Evolutionary conservation across 2,888 invertebrate species (phyloP).

Genomic region (Scaptomyza reducta): DNA sequence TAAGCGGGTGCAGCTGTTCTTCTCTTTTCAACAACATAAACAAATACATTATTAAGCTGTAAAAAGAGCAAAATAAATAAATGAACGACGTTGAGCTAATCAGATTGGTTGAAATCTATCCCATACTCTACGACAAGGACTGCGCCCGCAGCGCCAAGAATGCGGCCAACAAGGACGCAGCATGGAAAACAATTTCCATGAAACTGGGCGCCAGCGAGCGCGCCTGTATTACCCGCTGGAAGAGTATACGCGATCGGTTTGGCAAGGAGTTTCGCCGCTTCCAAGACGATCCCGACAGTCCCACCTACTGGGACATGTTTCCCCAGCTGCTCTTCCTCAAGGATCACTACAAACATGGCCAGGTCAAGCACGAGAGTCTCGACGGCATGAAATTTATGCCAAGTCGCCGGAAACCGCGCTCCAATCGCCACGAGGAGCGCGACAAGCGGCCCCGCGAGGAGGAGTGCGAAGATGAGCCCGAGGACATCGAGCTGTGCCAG

Average conservation of each 20-base stretch:
- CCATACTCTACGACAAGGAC: slow-evolving; percentile 79
- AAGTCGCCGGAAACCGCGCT: slow-evolving; percentile 45
- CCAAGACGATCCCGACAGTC: slow-evolving; percentile 72
- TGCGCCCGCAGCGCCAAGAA: slow-evolving; percentile 70
- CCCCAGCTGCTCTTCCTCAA: slow-evolving; percentile 76
- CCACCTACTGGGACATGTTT: slow-evolving; percentile 80
- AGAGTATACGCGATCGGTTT: slow-evolving; percentile 80
- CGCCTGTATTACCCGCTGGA: slow-evolving; percentile 81
- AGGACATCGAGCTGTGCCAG: slow-evolving; percentile 67
- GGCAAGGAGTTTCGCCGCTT: slow-evolving; percentile 79
- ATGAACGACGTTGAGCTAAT: slow-evolving; percentile 73
- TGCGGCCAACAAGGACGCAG: slow-evolving; percentile 73
- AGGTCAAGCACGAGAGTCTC: slow-evolving; percentile 67
- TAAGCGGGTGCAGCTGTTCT: slow-evolving; percentile 7
- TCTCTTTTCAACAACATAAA: slow-evolving; percentile 21
- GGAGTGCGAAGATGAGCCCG: slow-evolving; percentile 45
- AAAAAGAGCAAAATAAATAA: slow-evolving; percentile 29
- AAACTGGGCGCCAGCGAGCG: slow-evolving; percentile 76
- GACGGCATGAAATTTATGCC: slow-evolving; percentile 73
- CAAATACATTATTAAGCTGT: slow-evolving; percentile 18
- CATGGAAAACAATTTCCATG: slow-evolving; percentile 73
- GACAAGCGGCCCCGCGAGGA: slow-evolving; percentile 37
- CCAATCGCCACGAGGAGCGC: slow-evolving; percentile 27
- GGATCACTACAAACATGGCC: slow-evolving; percentile 80
- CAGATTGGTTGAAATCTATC: slow-evolving; percentile 69